Percentiles rank a stretch among this genome's conserved stretches.
These are phyloP conservation scores for Cephus cinctus DNA, from an alignment of 1,140 invertebrate species.

Conservation along the genomic window DNA sequence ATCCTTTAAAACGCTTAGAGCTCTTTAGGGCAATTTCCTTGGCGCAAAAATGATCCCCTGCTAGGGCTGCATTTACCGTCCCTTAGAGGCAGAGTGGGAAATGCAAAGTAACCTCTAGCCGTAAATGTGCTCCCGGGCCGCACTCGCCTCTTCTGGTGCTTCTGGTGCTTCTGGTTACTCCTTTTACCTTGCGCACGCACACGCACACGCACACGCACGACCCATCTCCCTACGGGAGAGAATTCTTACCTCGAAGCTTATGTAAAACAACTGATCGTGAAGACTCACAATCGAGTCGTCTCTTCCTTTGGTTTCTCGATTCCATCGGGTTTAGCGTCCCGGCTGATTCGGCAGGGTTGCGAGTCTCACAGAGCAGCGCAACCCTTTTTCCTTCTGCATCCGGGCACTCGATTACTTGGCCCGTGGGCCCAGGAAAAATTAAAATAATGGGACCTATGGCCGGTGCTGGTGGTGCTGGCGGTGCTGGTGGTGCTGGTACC, in stretches of 20 bases:
- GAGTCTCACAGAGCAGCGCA: too few species aligned
- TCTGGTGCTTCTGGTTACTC: constrained; percentile 9
- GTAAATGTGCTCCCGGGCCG: background rate
- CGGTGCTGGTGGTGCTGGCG: too few species aligned
- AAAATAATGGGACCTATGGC: constrained; percentile 47
- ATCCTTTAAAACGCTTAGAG: constrained; percentile 44
- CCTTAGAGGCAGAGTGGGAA: constrained; percentile 19
- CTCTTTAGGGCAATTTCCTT: constrained; percentile 46
- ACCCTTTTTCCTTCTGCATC: constrained; percentile 9
- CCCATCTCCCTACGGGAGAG: constrained; percentile 1
- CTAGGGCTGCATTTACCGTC: background rate
- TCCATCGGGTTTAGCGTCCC: too few species aligned
- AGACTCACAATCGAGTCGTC: too few species aligned
- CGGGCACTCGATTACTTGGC: constrained; percentile 10
- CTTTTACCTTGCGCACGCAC: background rate
- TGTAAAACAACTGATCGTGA: too few species aligned
- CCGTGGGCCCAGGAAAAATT: constrained; percentile 31
- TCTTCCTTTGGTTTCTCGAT: too few species aligned
- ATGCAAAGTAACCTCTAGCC: constrained; percentile 38
- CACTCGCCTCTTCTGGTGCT: constrained; percentile 5
- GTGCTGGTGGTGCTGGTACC: too few species aligned
- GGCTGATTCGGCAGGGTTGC: too few species aligned
- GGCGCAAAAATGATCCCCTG: constrained; percentile 16
- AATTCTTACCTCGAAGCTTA: too few species aligned
- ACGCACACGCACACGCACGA: constrained; percentile 1